These are phyloP conservation scores for Coreius guichenoti DNA, from an alignment of 2,797 vertebrate species.

Conservation along the genomic window DNA sequence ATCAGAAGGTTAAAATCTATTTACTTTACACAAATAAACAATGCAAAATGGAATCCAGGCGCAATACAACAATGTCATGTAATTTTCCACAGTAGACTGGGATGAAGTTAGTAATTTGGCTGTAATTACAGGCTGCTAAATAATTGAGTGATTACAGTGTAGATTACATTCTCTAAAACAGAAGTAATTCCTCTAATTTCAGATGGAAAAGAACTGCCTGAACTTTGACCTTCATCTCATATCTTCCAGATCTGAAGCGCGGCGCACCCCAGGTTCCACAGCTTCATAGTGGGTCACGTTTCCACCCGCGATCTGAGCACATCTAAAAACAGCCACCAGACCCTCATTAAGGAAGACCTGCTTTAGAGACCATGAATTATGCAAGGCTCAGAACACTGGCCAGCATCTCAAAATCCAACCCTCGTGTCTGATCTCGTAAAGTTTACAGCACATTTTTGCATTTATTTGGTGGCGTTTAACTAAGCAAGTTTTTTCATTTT, in stretches of 20 bases:
- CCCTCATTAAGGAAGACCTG: conserved; percentile 81
- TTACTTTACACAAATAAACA: conserved; percentile 43
- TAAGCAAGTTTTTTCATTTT: conserved; percentile 65
- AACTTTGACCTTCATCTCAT: conserved; percentile 53
- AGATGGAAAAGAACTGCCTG: conserved; percentile 44
- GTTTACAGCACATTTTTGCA: conserved; percentile 80
- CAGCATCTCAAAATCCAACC: conserved; percentile 80
- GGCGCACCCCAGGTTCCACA: conserved; percentile 64
- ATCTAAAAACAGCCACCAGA: conserved; percentile 80
- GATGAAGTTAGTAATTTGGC: conserved; percentile 59
- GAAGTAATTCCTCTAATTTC: conserved; percentile 50
- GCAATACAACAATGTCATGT: conserved; percentile 49
- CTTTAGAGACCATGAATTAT: conserved; percentile 84
- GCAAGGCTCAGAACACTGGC: conserved; percentile 81
- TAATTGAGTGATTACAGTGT: conserved; percentile 61
- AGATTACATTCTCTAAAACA: conserved; percentile 56
- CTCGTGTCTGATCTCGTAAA: conserved; percentile 82
- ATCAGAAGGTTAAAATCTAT: conserved; percentile 33
- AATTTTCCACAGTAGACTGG: conserved; percentile 54
- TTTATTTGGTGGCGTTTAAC: conserved; percentile 79
- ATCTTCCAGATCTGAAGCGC: conserved; percentile 31
- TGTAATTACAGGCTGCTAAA: conserved; percentile 55
- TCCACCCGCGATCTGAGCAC: conserved; percentile 68
- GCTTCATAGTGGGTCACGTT: conserved; percentile 70
- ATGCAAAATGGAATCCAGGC: conserved; percentile 38